Evolutionary conservation across 2,113 vertebrate genomes (phyloP), one percentile per base, ranked within the genome.

Genomic region (Heloderma charlesbogerti): DNA sequence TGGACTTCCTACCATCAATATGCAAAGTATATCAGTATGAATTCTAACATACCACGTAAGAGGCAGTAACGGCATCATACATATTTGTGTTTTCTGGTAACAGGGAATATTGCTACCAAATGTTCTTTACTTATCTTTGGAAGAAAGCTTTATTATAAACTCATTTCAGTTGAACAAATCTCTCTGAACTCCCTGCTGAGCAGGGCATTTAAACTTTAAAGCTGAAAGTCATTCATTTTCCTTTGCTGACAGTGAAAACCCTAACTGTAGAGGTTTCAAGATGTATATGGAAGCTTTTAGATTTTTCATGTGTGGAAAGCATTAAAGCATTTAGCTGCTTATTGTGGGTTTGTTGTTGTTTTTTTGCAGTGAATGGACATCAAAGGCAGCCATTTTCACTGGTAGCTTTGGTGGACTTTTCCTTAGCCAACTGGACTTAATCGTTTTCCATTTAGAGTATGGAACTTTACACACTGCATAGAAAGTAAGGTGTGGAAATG

Each of bases 71-170:
- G 82, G 94, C 88, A 95, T 84, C 90, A 77, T 86, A 92, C 89
- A 93, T 95, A 89, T 94, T 95, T 95, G 94, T 97, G 95, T 96
- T 96, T 95, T 92, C 95, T 96, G 85, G 95, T 92, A 94, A 95
- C 80, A 79, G 92, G 88, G 80, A 87, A 93, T 88, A 91, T 90
- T 95, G 93, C 92, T 95, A 83, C 91, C 89, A 91, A 94, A 95
- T 95, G 94, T 94, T 96, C 92, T 96, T 96, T 97, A 94, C 94
- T 96, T 95, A 96, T 97, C 95, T 96, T 96, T 95, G 95, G 95
- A 97, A 94, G 94, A 96, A 97, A 97, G 96, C 94, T 95, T 97
- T 96, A 97, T 97, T 96, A 97, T 97, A 97, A 97, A 89, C 96
- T 97, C 95, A 97, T 97, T 96, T 97, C 95, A 96, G 95, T 86